Evolutionary conservation across 2,797 vertebrate genomes (phyloP).

Genomic region (Petrocephalus schoutedeni): DNA sequence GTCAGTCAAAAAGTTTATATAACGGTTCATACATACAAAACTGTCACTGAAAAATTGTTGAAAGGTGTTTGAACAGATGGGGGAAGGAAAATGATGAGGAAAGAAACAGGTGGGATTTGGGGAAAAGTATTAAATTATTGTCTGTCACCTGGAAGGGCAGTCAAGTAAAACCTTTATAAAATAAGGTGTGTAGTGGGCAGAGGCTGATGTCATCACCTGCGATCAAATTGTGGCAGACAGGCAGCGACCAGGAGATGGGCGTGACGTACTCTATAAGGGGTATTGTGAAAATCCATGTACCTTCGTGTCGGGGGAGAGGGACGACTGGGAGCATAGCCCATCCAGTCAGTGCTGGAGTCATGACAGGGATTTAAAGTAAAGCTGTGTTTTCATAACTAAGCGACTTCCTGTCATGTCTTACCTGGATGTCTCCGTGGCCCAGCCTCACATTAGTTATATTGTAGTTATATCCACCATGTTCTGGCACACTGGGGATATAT

Average conservation of each 20-base stretch:
- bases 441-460: background rate
- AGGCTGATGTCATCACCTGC: background rate
- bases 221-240: constrained; percentile 10
- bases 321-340: background rate
- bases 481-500: constrained; percentile 7
- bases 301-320: background rate
- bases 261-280: background rate
- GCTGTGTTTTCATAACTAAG: constrained; percentile 18
- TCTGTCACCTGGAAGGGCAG: constrained; percentile 6
- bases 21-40: background rate
- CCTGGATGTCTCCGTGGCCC: background rate
- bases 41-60: background rate
- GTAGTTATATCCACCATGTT: constrained; percentile 8
- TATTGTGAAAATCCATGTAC: background rate
- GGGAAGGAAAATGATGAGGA: background rate
- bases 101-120: constrained; percentile 7
- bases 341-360: background rate
- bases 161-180: background rate
- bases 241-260: background rate
- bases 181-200: background rate
- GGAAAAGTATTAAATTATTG: background rate
- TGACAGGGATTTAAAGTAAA: constrained; percentile 17
- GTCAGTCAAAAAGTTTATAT: background rate
- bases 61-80: background rate
- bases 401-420: constrained; percentile 21